Conservation (phyloP, 1,140 invertebrate species). For the Heliconius hermathena region DNA sequence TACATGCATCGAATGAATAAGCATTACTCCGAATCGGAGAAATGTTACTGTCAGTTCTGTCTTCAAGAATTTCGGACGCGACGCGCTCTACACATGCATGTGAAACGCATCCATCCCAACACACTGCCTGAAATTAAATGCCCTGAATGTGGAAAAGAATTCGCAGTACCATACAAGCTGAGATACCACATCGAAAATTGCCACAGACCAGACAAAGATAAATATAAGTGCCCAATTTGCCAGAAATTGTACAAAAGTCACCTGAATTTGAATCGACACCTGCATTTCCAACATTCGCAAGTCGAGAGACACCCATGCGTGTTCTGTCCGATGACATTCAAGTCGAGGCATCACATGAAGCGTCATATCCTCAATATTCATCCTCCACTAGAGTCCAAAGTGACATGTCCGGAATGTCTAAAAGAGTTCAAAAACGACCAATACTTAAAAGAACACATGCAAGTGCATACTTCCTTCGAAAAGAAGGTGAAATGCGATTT, state of each 20-base stretch:
- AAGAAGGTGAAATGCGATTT: conserved; percentile 72
- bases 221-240: conserved; percentile 70
- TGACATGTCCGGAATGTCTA: conserved; percentile 67
- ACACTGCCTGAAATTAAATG: conserved; percentile 71
- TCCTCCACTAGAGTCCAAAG: conserved; percentile 74
- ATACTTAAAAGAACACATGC: conserved; percentile 75
- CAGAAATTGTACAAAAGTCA: conserved; percentile 68
- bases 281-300: conserved; percentile 67
- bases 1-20: conserved; percentile 78
- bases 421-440: conserved; percentile 78
- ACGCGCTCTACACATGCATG: conserved; percentile 67
- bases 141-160: conserved; percentile 67
- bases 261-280: conserved; percentile 66
- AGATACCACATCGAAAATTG: conserved; percentile 65
- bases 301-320: conserved; percentile 67
- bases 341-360: conserved; percentile 71
- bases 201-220: conserved; percentile 59
- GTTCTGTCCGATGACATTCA: conserved; percentile 73
- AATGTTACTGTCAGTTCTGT: conserved; percentile 73
- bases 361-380: conserved; percentile 73
- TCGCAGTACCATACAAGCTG: conserved; percentile 68
- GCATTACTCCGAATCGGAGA: conserved; percentile 70
- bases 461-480: conserved; percentile 66
- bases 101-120: conserved; percentile 65
- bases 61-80: conserved; percentile 70